Evolutionary conservation across 2,797 vertebrate species (phyloP), one percentile per base, ranked within the genome.

Genomic region (Tangara arthus): DNA sequence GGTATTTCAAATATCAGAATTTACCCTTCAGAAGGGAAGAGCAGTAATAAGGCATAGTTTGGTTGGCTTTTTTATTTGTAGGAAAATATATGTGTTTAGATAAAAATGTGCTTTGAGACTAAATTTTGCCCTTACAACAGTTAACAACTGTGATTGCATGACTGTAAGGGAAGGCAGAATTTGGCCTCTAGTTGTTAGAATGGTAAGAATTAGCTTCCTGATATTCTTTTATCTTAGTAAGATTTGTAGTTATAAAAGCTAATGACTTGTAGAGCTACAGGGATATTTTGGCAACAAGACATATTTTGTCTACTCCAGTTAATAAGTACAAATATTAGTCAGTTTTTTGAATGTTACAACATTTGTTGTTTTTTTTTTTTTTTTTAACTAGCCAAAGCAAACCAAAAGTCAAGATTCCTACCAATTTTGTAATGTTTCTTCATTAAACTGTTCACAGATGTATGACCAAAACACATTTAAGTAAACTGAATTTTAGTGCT

Each of bases 1-100:
- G 89, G 94, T 97, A 94, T 97, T 96, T 95, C 90, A 88, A 96
- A 91, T 95, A 95, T 96, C 92, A 66, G 47, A 92, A 88, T 95
- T 96, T 95, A 96, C 95, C 94, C 94, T 96, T 97, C 92, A 97
- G 94, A 97, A 97, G 96, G 94, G 95, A 97, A 88, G 85, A 94
- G 37, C 63, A 87, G 53, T 37, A 35, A 42, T 78, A 70, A 91
- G 50, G 52, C 26, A 44, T 30, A 60, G 60, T 35, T 89, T 90
- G 34, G 20, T 39, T 65, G 3, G 4, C 14, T 83, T 82, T 86
- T 83, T 82, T 83, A 26, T 27, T 28, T 87, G 30, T 80, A 70
- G 61, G 72, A 82, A 85, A 70, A 82, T 15, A 28, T 24, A 59
- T n/a, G 15, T 79, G 27, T 68, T 70, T 90, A 82, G 66, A 35